Evolutionary conservation across 1,140 invertebrate genomes (phyloP).

Genomic region (Leptinotarsa lineolata): DNA sequence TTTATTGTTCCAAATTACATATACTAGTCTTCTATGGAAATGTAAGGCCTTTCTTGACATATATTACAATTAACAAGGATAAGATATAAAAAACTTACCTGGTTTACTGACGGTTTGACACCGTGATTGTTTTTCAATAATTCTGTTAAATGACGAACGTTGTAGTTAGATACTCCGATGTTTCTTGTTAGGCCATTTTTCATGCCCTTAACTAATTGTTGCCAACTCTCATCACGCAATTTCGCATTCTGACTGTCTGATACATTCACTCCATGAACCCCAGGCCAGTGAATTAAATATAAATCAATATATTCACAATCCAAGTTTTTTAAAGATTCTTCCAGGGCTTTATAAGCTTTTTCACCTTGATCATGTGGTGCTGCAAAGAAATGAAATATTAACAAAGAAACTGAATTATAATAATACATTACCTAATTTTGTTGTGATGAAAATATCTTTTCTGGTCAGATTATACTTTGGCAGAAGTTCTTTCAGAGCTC

Average conservation of each 20-base stretch:
- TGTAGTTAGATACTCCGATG: constrained; percentile 87
- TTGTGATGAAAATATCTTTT: constrained; percentile 77
- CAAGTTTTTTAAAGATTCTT: constrained; percentile 67
- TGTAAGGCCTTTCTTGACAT: no score
- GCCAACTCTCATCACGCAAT: constrained; percentile 66
- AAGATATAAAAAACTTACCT: constrained; percentile 60
- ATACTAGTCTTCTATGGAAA: no score
- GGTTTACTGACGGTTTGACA: constrained; percentile 74
- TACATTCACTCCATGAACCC: constrained; percentile 53
- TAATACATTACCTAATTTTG: constrained; percentile 69
- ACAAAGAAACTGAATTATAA: neutral
- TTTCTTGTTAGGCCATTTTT: constrained; percentile 66
- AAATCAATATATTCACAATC: constrained; percentile 76
- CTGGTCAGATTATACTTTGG: constrained; percentile 68
- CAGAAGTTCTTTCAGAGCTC: constrained; percentile 64
- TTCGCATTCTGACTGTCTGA: constrained; percentile 15
- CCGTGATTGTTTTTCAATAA: constrained; percentile 64
- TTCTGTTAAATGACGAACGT: constrained; percentile 70
- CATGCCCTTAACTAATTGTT: constrained; percentile 66
- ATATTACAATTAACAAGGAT: no score
- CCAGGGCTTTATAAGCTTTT: constrained; percentile 62
- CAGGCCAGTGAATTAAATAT: constrained; percentile 88
- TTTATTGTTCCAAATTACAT: no score
- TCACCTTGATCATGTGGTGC: constrained; percentile 73
- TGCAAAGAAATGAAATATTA: constrained; percentile 46